Base-by-base conservation (phyloP, 2,113 vertebrate genomes). In the Odocoileus virginianus region DNA sequence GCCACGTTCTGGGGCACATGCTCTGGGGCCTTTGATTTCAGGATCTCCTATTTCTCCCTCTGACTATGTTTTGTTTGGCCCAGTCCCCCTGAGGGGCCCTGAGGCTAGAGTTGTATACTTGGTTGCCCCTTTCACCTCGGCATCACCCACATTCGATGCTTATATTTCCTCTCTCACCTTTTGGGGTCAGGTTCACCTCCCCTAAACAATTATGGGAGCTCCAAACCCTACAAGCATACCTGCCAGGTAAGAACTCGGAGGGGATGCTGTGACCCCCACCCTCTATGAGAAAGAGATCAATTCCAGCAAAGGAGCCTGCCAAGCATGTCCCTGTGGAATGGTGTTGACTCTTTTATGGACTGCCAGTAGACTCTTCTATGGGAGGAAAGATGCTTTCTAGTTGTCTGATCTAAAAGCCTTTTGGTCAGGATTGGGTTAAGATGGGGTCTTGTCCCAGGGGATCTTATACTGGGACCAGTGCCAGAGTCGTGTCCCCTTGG, bases 21-120 rank as follows among this genome's bases (percentile, higher is more conserved):
- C 43, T 14, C 87, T 67, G 45, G 33, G 12, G 19, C 33, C 6
- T 90, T 10, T 40, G 9, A 43, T 47, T 45, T 50, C 52, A 15
- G n/a, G 36, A 64, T 91, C n/a, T 93, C 54, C 54, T 17, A 67
- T 33, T 83, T 60, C 40, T 93, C 36, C 71, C 33, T 90, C 19
- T 71, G n/a, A 78, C 30, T 96, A 81, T 67, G 7, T 33, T 60
- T 89, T 47, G 6, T 58, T 91, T 96, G 95, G 17, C 15, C 60
- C 33, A n/a, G 57, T 85, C 23, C 36, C 54, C 64, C 30, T 14
- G 58, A 45, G 57, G 13, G 15, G 12, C n/a, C 36, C 71, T 67
- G 71, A 54, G 36, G 13, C 85, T 54, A n/a, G 28, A 28, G 28
- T 16, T 84, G 45, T 55, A 93, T n/a, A 76, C 2, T 27, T 54